These are phyloP conservation scores for Ophioninae sp. DNA, from an alignment of 2,888 invertebrate genomes.

Conservation along the genomic window DNA sequence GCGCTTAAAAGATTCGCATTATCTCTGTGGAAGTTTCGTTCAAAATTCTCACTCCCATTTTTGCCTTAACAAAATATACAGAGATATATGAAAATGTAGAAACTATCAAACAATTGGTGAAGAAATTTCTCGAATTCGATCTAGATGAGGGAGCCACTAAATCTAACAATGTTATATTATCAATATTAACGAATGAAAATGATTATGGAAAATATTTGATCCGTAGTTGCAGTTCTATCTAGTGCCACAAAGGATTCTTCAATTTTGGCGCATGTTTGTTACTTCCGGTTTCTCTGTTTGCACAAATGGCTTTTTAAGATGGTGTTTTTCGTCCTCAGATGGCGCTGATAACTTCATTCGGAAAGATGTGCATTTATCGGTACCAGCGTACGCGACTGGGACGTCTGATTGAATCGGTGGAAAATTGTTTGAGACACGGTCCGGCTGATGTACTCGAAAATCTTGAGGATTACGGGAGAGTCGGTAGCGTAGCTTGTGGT, in stretches of 20 bases:
- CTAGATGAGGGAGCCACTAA: too few species aligned
- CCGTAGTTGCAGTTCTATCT: neutral
- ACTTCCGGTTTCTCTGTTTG: neutral
- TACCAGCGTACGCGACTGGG: conserved; percentile 42
- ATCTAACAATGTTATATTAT: neutral
- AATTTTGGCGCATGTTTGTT: neutral
- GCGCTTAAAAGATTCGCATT: neutral
- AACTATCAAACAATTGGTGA: neutral
- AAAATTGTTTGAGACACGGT: conserved; percentile 53
- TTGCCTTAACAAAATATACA: neutral
- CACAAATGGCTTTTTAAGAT: neutral
- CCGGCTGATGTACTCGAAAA: conserved; percentile 46
- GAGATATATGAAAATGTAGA: too few species aligned
- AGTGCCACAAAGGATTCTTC: neutral
- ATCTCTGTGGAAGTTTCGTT: neutral
- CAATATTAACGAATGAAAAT: neutral
- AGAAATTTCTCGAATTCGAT: neutral
- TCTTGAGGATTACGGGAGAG: conserved; percentile 53
- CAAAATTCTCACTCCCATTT: neutral
- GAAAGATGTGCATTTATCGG: conserved; percentile 63
- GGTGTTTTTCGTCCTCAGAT: conserved; percentile 48
- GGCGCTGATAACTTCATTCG: conserved; percentile 60
- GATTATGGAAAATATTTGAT: neutral
- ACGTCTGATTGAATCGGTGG: conserved; percentile 39
- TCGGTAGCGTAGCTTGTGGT: conserved; percentile 51